Base-by-base conservation (phyloP, 2,888 invertebrate species). In the Gerris lacustris region DNA sequence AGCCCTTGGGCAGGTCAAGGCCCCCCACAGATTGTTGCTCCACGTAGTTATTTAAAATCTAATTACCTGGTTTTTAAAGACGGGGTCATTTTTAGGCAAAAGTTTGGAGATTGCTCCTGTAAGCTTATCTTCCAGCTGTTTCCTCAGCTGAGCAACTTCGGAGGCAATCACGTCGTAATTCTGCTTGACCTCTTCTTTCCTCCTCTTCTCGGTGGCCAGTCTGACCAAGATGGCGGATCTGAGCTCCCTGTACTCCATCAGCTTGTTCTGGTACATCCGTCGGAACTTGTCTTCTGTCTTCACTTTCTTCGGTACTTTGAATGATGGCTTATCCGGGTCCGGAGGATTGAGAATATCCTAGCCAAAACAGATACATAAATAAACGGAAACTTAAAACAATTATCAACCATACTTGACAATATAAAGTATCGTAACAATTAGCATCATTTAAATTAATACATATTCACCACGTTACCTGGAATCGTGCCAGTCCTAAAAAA, bases 241-340 rank as follows among this genome's bases (percentile, higher is more conserved):
- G 4, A 55, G 55, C 15, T 55, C 55, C 15, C 55, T 2, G 55
- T 55, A 55, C 15, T 55, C 55, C 55, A 55, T 55, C 55, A 55
- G 55, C 5, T 55, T 55, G 4, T 55, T 1, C 11, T 55, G 15
- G 55, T 55, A 55, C 55, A 55, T 11, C 55, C 15, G 9, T 15
- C 15, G 9, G 15, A 11, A 55, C 15, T 55, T 55, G 15, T 55
- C 55, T 5, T 55, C 55, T 11, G 15, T 15, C 5, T 55, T 55
- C 9, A 55, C 55, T 55, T 55, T 55, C 55, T 55, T 55, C 9
- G 55, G 55, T 55, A 55, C 55, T 55, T 55, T 55, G 55, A 55
- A 55, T 15, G 55, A 2, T 5, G 55, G 55, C 15, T 55, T 55
- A 5, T 55, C 15, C 1, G 55, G 55, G 5, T 55, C 55, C 15